Conservation (phyloP, 2,888 invertebrate genomes). For the Cyaniris semiargus region DNA sequence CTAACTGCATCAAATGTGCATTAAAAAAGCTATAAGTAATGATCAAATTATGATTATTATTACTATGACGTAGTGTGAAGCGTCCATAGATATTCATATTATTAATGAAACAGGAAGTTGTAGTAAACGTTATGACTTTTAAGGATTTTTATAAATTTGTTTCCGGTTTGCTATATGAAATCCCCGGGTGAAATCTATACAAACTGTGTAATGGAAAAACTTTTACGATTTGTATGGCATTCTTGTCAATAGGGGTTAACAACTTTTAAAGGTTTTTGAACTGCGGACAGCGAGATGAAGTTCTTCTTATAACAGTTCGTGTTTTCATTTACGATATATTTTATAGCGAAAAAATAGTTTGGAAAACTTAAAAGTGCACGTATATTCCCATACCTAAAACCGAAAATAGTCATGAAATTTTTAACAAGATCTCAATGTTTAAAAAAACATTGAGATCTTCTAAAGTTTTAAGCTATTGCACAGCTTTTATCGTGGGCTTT, state of each 20-base stretch:
- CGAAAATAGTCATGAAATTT: too few relatives aligned
- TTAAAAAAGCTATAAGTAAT: too few relatives aligned
- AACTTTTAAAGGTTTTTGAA: conserved; percentile 32
- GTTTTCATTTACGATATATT: background rate
- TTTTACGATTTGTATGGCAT: conserved; percentile 28
- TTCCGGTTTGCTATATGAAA: background rate
- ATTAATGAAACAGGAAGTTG: background rate
- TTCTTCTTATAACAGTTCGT: background rate
- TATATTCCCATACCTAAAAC: background rate
- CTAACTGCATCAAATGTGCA: too few relatives aligned
- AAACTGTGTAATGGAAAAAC: conserved; percentile 15
- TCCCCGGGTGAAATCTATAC: background rate
- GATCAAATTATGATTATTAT: too few relatives aligned
- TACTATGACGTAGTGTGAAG: too few relatives aligned
- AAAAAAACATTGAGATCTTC: too few relatives aligned
- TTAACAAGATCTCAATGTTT: too few relatives aligned
- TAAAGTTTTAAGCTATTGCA: too few relatives aligned
- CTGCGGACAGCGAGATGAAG: background rate
- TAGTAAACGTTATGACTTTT: background rate
- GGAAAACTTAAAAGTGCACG: background rate
- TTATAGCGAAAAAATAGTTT: too few relatives aligned
- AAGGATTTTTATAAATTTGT: background rate
- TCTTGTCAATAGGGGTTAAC: conserved; percentile 12
- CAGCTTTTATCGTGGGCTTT: too few relatives aligned
- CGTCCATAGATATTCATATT: too few relatives aligned